Evolutionary conservation across 1,140 invertebrate species (phyloP), one percentile per base, ranked within the genome.

Genomic region (Plectrocnemia conspersa): DNA sequence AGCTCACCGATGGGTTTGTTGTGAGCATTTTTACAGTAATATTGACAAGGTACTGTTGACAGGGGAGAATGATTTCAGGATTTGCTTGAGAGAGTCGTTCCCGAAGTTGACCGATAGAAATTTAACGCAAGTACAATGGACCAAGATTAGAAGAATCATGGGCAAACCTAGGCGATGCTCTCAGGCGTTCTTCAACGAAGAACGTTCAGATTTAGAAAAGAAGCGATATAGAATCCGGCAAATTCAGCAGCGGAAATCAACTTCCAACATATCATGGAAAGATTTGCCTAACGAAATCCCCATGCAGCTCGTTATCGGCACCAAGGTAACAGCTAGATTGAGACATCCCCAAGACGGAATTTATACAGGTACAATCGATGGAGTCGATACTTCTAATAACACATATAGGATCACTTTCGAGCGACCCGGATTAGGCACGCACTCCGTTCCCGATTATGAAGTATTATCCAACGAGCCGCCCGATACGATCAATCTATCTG

Each of bases 1-100:
- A 77, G 96, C 96, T 16, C 95, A 98, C 71, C 96, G 95, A 77
- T 99, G 94, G 93, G 93, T 98, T 1, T 97, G 93, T 68, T 97
- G 94, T 73, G 97, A 99, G 71, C 98, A 94, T 86, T 99, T 99
- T 76, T 99, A 98, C 69, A 98, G 94, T 63, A 97, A 97, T 67
- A 88, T 98, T 62, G 95, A 98, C 71, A 91, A 89, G 66, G 86
- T 91, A 40, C 75, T 99, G 7, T 98, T 99, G 74, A 82, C 91
- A 60, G 92, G 91, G 41, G 92, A 97, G 65, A 98, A 98, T 76
- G 96, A 98, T 76, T 98, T 98, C 68, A 88, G 88, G 74, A 87
- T 93, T 40, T 97, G 93, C 68, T 73, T 99, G 13, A 88, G 86
- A 68, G 95, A 98, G 71, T 88, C 90, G 4, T 97, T 98, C 77